phyloP scores from a whole-genome alignment of 1,140 invertebrate species.

The Macrobrachium rosenbergii region DNA sequence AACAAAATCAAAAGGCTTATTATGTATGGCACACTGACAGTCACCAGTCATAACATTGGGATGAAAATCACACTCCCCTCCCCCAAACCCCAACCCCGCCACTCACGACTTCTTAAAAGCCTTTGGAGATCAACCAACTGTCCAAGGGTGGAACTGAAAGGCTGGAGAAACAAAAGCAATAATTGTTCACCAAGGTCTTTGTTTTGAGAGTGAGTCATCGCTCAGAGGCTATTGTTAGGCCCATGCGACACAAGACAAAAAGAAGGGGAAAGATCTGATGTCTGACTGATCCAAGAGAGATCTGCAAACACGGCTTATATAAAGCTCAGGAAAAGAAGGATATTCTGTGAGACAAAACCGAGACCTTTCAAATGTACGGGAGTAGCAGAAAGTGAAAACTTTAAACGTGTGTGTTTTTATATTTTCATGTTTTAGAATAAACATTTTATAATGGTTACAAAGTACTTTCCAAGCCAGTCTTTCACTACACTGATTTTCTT shows the following conservation, averaged over 20 bases:
- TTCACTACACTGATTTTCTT: too few species aligned
- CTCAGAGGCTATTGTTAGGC: conserved; percentile 42
- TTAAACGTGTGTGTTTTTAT: too few species aligned
- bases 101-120: too few species aligned
- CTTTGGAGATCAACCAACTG: conserved; percentile 19
- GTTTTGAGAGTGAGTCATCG: conserved; percentile 45
- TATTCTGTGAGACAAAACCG: too few species aligned
- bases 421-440: too few species aligned
- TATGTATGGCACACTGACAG: background rate
- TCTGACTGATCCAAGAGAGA: background rate
- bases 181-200: conserved; percentile 47
- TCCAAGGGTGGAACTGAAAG: background rate
- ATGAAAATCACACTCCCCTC: background rate
- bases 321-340: too few species aligned
- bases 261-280: too few species aligned
- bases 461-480: too few species aligned
- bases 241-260: conserved; percentile 1
- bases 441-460: too few species aligned
- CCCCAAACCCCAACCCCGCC: too few species aligned
- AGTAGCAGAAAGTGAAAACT: too few species aligned
- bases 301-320: background rate
- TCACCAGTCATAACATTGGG: background rate
- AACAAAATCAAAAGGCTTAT: background rate
- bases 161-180: conserved; percentile 41
- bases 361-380: too few species aligned